Evolutionary conservation across 1,140 invertebrate genomes (phyloP).

Genomic region (Drosophila lowei): DNA sequence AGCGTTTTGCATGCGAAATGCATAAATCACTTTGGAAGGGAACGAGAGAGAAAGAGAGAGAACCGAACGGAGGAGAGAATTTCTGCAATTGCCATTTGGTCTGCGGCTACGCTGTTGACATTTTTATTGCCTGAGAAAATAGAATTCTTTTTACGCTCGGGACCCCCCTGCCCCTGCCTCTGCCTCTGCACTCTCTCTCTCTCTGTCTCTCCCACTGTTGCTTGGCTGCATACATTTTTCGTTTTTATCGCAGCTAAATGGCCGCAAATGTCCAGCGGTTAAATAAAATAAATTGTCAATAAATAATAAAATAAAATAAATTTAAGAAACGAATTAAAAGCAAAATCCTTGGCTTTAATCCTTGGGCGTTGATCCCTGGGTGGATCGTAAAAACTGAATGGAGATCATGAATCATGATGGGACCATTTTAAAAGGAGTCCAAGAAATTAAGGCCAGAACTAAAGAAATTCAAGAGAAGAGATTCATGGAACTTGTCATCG

Average conservation of each 20-base stretch:
- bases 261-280: conserved; percentile 64
- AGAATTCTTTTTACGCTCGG: conserved; percentile 64
- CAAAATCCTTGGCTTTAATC: conserved; percentile 28
- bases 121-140: conserved; percentile 81
- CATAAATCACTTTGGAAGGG: conserved; percentile 64
- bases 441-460: not conserved
- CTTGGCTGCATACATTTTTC: conserved; percentile 69
- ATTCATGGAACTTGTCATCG: too few relatives aligned
- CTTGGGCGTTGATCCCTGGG: conserved; percentile 42
- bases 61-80: conserved; percentile 14
- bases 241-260: conserved; percentile 74
- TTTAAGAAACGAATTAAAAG: not conserved
- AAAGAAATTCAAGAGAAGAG: too few relatives aligned
- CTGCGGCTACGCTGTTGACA: conserved; percentile 70
- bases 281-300: conserved; percentile 77
- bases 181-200: too few relatives aligned
- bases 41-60: not conserved
- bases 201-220: conserved; percentile 17
- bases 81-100: conserved; percentile 66
- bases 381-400: conserved; percentile 45
- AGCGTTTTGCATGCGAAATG: conserved; percentile 78
- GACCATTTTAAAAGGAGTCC: conserved; percentile 14
- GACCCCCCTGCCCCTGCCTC: too few relatives aligned
- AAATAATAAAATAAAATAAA: conserved; percentile 48
- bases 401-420: conserved; percentile 42